Base-by-base conservation (phyloP, 2,113 vertebrate genomes). In the Sinocyclocheilus rhinocerous region DNA sequence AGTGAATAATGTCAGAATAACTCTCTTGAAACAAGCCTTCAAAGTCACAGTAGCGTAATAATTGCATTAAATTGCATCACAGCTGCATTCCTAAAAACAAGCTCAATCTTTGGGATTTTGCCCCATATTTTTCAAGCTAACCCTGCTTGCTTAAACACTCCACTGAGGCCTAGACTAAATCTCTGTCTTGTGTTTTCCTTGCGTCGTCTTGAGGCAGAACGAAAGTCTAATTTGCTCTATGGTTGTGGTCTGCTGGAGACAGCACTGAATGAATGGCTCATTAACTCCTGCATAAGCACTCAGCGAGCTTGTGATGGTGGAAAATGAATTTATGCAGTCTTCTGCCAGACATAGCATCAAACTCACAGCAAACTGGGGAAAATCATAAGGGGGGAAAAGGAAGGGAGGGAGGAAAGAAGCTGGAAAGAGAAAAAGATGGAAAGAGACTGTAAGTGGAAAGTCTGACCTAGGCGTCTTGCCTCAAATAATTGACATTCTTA, bases 251-350 rank as follows among this genome's bases (percentile, higher is more conserved):
- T 87, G 88, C 91, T 72, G 91, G 90, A 91, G 91, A 93, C 88
- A 89, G 92, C 88, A 20, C 80, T 69, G 84, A 91, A 93, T 94
- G 91, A 94, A 94, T 95, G 92, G 90, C 92, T 93, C 93, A 93
- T 95, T 93, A 93, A 86, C 85, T 88, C 82, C 89, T 91, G 88
- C 90, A 88, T 93, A 94, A 94, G 93, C 92, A 92, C 91, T 92
- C 84, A 87, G 88, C 55, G 48, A 91, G 83, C 79, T 75, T 52
- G 88, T 73, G 92, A 92, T 82, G 86, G 88, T 82, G 84, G 91
- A 91, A 90, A 94, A 93, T 92, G 90, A 91, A 93, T 93, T 94
- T 85, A 89, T 65, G 81, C 87, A 83, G 84, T 85, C 84, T 81
- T 78, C 76, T 33, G 90, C 91, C 92, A 91, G 91, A 87, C 89